Base-by-base conservation (phyloP, 2,888 invertebrate species). In the Synanthedon vespiformis region DNA sequence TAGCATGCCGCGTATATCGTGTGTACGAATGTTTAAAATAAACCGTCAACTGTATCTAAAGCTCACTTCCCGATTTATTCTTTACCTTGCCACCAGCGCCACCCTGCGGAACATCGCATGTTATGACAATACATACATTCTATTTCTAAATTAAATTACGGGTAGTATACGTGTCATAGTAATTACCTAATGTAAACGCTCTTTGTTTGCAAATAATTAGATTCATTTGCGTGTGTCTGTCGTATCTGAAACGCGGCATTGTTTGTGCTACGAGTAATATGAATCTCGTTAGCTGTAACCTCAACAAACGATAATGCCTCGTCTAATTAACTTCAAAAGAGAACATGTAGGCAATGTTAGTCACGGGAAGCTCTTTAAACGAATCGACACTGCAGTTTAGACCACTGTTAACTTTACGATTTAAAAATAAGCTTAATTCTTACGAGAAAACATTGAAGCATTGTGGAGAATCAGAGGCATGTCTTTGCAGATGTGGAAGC, bases 11-110 rank as follows among this genome's bases (percentile, higher is more conserved):
- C 64, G 68, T 72, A 72, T 68, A 61, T 34, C 34, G 34, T 34
- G 34, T 62, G 63, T 62, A 63, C 65, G 62, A n/a, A 63, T 61
- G 59, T 66, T 72, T 74, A 73, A 60, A 74, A 64, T 63, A 58
- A 75, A 74, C 76, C 63, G 64, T 69, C 34, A 34, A 34, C 34
- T 34, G 61, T 40, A 13, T 67, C 62, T 58, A 56, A 59, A 59
- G 12, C 54, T 53, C 50, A 52, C 50, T 53, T 10, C 55, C 56
- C 57, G 55, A 56, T 64, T 61, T 65, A 59, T 57, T 61, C 57
- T 63, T 61, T 87, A 88, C 88, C 88, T 88, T 88, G 68, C 74
- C 79, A 65, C 82, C 82, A 63, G 76, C 85, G 65, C 83, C 82
- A 67, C 87, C 88, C 88, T 88, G 87, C 74, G 83, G 72, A 80